These are phyloP conservation scores for Apamea anceps DNA, from an alignment of 2,888 invertebrate species.

Conservation along the genomic window DNA sequence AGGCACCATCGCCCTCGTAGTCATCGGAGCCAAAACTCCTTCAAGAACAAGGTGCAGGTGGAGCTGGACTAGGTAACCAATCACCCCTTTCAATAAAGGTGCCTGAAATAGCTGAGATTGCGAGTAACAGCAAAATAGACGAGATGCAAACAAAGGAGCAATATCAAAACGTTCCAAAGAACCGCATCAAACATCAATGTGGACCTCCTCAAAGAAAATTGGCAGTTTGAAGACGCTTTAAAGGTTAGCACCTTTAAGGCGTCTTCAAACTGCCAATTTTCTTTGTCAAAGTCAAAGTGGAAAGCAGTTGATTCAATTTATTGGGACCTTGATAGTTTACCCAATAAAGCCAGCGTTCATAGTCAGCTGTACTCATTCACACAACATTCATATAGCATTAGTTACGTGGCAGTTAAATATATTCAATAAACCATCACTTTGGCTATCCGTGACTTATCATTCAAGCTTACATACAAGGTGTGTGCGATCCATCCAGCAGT, in stretches of 20 bases:
- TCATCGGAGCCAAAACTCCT: background rate
- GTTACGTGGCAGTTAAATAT: too few relatives aligned
- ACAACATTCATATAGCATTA: too few relatives aligned
- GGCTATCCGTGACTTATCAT: too few relatives aligned
- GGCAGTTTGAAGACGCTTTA: background rate
- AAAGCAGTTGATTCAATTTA: background rate
- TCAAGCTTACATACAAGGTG: too few relatives aligned
- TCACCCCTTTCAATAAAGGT: background rate
- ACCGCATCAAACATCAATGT: background rate
- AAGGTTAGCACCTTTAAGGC: too few relatives aligned
- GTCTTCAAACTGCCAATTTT: too few relatives aligned
- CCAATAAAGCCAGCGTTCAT: background rate
- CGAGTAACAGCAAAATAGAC: background rate
- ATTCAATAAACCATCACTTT: too few relatives aligned
- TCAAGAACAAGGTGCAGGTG: background rate
- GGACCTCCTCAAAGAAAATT: background rate
- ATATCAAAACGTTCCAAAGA: conserved; percentile 10
- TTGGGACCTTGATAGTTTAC: background rate
- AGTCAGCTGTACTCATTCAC: too few relatives aligned
- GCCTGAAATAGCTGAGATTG: background rate
- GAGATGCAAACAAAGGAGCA: background rate
- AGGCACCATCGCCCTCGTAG: background rate
- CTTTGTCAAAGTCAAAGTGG: background rate
- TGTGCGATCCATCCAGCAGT: too few relatives aligned
- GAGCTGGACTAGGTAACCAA: background rate